These are phyloP conservation scores for Acrocephalus kingi DNA, from an alignment of 2,113 vertebrate genomes.

Conservation along the genomic window DNA sequence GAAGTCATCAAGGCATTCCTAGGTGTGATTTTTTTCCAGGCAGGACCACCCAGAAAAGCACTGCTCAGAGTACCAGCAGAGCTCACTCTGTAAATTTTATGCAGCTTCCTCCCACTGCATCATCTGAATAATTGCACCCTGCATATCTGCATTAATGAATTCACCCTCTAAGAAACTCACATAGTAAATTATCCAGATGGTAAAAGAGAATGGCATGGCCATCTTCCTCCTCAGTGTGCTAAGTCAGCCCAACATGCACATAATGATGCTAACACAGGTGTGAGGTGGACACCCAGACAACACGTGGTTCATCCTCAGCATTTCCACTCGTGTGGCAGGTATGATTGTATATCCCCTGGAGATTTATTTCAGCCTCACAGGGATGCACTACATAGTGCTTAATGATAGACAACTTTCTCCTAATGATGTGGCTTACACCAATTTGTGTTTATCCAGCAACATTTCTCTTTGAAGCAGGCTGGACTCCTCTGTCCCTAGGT, in stretches of 20 bases:
- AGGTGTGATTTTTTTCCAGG: background rate
- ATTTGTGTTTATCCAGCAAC: slow-evolving; percentile 38
- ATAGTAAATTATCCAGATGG: slow-evolving; percentile 54
- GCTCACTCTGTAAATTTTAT: background rate
- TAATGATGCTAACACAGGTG: slow-evolving; percentile 50
- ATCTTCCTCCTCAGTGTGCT: slow-evolving; percentile 38
- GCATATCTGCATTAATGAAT: slow-evolving; percentile 48
- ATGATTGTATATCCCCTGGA: slow-evolving; percentile 7
- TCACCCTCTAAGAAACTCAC: slow-evolving; percentile 21
- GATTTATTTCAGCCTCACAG: slow-evolving; percentile 30
- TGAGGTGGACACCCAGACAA: slow-evolving; percentile 45
- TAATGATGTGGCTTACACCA: slow-evolving; percentile 48
- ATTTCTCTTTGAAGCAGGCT: slow-evolving; percentile 18
- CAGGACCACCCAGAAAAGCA: background rate
- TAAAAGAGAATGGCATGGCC: slow-evolving; percentile 29
- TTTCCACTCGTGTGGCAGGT: background rate
- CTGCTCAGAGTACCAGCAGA: background rate
- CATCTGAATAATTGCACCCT: slow-evolving; percentile 52
- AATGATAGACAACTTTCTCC: slow-evolving; percentile 49
- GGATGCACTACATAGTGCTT: background rate
- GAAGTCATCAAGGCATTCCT: background rate
- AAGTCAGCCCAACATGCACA: background rate
- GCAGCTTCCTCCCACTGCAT: slow-evolving; percentile 15
- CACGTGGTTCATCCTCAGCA: background rate
- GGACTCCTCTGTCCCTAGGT: slow-evolving; percentile 21